A percentile compares a stretch with the other conserved stretches of the same genome.
These are phyloP conservation scores for Danio kyathit DNA, from an alignment of 2,797 vertebrate genomes.

Conservation along the genomic window DNA sequence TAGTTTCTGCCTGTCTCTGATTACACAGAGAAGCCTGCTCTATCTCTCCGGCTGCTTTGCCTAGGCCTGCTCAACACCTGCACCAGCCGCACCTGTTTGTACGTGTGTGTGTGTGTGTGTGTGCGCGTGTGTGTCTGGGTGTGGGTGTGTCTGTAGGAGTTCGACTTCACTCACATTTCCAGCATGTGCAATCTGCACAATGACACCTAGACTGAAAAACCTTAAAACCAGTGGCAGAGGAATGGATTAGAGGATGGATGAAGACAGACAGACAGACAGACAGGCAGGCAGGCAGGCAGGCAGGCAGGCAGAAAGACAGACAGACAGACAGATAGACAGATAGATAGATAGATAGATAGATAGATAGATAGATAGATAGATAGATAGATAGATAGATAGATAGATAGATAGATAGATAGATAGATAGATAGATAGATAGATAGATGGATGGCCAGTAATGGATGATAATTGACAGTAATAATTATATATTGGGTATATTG, in stretches of 20 bases:
- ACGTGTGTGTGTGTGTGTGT: conserved; percentile 29
- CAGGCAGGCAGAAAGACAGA: too few relatives aligned
- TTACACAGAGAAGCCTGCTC: conserved; percentile 71
- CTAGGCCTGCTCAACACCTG: conserved; percentile 62
- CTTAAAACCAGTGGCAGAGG: not conserved
- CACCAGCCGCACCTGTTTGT: conserved; percentile 63
- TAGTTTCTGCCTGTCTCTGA: conserved; percentile 65
- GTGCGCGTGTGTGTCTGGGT: conserved; percentile 32
- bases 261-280: not conserved
- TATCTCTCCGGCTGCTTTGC: conserved; percentile 66
- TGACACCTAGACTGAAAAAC: conserved; percentile 3
- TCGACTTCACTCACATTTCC: conserved; percentile 32
- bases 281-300: too few relatives aligned
- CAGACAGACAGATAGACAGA: too few relatives aligned
- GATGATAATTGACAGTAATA: too few relatives aligned
- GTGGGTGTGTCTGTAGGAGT: conserved; percentile 31
- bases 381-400: too few relatives aligned
- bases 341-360: too few relatives aligned
- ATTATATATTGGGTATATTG: too few relatives aligned
- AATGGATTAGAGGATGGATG: not conserved
- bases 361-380: too few relatives aligned
- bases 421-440: too few relatives aligned
- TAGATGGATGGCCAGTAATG: too few relatives aligned
- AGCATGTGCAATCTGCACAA: conserved; percentile 15
- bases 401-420: too few relatives aligned